Conservation (phyloP, 1,140 invertebrate species). For the Papilio machaon region DNA sequence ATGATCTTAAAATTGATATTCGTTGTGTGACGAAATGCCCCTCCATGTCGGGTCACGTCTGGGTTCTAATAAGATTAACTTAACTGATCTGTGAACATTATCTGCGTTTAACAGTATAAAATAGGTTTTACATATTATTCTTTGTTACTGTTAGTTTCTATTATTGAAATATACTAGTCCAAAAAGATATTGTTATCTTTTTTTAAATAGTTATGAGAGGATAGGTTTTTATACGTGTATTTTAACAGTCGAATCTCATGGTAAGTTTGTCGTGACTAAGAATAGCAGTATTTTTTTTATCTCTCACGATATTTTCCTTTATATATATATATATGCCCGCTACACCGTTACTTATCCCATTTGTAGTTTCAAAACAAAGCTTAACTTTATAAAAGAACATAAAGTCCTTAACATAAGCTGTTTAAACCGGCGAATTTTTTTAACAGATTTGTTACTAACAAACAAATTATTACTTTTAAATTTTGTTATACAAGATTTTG, state of each 20-base stretch:
- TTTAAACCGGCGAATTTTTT: not conserved
- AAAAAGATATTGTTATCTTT: not conserved
- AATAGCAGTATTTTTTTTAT: conserved; percentile 31
- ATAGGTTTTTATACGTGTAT: not conserved
- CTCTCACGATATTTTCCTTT: conserved; percentile 33
- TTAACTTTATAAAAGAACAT: not conserved
- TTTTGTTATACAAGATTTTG: not conserved
- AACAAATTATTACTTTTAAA: not conserved
- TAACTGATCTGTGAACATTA: not conserved
- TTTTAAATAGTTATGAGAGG: not conserved
- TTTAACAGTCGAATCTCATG: not conserved
- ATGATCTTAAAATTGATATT: conserved; percentile 27
- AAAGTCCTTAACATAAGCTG: not conserved
- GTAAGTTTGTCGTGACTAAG: conserved; percentile 28
- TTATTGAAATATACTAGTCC: not conserved
- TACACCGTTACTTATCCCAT: conserved; percentile 30
- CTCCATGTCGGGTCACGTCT: conserved; percentile 8
- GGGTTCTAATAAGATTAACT: conserved; percentile 17
- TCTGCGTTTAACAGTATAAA: not conserved
- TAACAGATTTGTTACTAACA: not conserved
- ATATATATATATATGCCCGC: conserved; percentile 12
- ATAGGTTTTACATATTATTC: not conserved
- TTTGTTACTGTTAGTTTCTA: not conserved
- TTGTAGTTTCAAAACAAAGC: conserved; percentile 20
- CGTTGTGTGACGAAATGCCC: conserved; percentile 21